Conservation (phyloP, 2,113 vertebrate species). For the Rutilus rutilus region DNA sequence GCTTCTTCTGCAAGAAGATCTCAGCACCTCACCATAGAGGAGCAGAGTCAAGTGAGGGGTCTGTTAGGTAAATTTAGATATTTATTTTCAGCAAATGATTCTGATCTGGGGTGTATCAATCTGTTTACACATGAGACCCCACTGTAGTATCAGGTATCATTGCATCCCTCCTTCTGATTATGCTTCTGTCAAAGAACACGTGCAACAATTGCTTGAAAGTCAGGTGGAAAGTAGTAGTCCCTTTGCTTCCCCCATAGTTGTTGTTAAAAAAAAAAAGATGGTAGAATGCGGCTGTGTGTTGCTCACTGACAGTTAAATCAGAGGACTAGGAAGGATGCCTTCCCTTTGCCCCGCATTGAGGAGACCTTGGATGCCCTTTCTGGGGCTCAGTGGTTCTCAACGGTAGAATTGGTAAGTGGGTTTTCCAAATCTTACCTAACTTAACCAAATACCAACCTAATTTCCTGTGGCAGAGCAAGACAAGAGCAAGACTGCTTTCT, state of each 20-base stretch:
- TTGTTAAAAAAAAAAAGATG: conserved; percentile 21
- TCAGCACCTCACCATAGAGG: not conserved
- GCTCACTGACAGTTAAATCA: not conserved
- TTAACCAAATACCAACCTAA: no score
- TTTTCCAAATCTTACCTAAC: no score
- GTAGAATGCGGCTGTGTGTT: not conserved
- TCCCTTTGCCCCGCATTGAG: not conserved
- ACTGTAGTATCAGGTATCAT: not conserved
- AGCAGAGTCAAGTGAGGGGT: not conserved
- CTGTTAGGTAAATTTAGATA: not conserved
- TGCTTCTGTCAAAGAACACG: not conserved
- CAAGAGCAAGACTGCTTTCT: not conserved
- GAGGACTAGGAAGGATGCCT: not conserved
- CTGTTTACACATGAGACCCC: not conserved
- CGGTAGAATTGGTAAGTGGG: not conserved
- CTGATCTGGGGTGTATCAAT: not conserved
- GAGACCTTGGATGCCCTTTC: not conserved
- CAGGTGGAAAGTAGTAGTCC: conserved; percentile 39
- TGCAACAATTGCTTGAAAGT: conserved; percentile 8
- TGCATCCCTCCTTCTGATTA: not conserved
- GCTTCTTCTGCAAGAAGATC: not conserved
- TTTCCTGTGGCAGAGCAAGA: conserved; percentile 1
- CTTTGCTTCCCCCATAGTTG: conserved; percentile 6
- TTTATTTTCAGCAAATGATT: not conserved
- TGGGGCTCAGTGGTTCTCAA: conserved; percentile 21